These are phyloP conservation scores for Hydra vulgaris DNA, from an alignment of 30 jellyfish, hydroid and myxozoan species.

Conservation along the genomic window DNA sequence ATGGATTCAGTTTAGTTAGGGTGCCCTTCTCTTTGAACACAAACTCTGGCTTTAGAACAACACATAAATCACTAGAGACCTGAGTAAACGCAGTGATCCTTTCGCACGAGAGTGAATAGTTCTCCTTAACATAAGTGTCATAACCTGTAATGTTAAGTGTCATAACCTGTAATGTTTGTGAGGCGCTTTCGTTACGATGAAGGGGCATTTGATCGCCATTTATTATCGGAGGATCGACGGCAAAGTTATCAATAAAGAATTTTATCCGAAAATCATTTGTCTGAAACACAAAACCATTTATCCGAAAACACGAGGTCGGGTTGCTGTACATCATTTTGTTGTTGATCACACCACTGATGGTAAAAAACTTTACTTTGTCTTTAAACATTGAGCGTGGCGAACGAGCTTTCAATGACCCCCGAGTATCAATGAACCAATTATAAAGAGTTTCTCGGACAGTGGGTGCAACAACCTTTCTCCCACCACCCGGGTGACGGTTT, in stretches of 20 bases:
- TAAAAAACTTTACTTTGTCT: slow-evolving; percentile 20
- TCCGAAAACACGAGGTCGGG: slow-evolving; percentile 23
- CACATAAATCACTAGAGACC: too few relatives aligned
- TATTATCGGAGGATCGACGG: slow-evolving; percentile 34
- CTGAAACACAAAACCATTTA: slow-evolving; percentile 23
- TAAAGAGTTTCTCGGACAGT: slow-evolving; percentile 29
- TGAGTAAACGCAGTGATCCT: slow-evolving; percentile 1
- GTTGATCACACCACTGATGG: slow-evolving; percentile 30
- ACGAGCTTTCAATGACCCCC: slow-evolving; percentile 29
- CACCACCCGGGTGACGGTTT: slow-evolving; percentile 35
- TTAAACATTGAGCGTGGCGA: slow-evolving; percentile 28
- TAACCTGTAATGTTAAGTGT: slow-evolving; percentile 3
- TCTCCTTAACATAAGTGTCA: slow-evolving; percentile 8
- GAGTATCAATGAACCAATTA: slow-evolving; percentile 32
- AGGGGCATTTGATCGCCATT: slow-evolving; percentile 7
- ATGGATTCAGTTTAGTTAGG: too few relatives aligned
- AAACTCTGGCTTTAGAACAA: too few relatives aligned
- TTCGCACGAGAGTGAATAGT: slow-evolving; percentile 24
- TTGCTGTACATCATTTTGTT: slow-evolving; percentile 28
- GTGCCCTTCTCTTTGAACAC: too few relatives aligned
- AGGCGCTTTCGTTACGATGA: slow-evolving; percentile 11
- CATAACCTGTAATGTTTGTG: slow-evolving; percentile 5
- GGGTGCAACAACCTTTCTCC: slow-evolving; percentile 36
- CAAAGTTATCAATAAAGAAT: slow-evolving; percentile 24
- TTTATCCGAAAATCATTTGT: slow-evolving; percentile 26